A percentile compares a stretch with the other conserved stretches of the same genome.
These are phyloP conservation scores for Drosophila biarmipes DNA, from an alignment of 1,140 invertebrate species.

Conservation along the genomic window DNA sequence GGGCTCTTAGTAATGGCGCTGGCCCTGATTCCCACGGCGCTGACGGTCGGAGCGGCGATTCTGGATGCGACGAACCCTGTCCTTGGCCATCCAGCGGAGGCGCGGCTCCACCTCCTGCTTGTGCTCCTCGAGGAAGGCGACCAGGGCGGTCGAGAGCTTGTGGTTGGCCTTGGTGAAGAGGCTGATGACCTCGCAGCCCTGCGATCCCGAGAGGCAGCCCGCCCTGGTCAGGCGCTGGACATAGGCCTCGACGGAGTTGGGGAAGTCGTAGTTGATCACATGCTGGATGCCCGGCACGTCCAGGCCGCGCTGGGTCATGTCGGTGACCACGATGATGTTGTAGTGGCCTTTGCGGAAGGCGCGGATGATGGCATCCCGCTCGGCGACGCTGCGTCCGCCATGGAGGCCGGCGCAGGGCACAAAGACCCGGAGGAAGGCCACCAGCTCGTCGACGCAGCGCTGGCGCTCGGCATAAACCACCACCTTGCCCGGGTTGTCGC, in stretches of 20 bases:
- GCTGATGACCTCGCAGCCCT: slow-evolving; percentile 89
- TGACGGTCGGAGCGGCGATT: not conserved
- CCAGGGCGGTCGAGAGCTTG: not conserved
- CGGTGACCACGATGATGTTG: slow-evolving; percentile 91
- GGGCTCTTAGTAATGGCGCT: not conserved
- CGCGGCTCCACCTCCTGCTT: not conserved
- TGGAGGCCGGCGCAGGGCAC: slow-evolving; percentile 93
- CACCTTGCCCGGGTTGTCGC: slow-evolving; percentile 17
- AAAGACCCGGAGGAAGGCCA: not conserved
- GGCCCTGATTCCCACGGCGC: not conserved
- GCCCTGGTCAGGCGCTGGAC: slow-evolving; percentile 98
- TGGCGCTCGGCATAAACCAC: slow-evolving; percentile 17
- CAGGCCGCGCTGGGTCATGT: slow-evolving; percentile 92
- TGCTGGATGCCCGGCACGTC: slow-evolving; percentile 87
- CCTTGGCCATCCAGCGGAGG: not conserved
- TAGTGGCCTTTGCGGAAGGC: slow-evolving; percentile 92
- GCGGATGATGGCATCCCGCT: slow-evolving; percentile 95
- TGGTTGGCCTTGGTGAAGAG: slow-evolving; percentile 3
- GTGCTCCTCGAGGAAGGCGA: not conserved
- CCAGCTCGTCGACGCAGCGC: slow-evolving; percentile 1
- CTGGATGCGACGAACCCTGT: not conserved
- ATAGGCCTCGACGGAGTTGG: slow-evolving; percentile 96
- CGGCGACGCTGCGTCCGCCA: slow-evolving; percentile 96
- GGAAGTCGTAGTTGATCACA: slow-evolving; percentile 97
- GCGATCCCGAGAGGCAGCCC: slow-evolving; percentile 86